Evolutionary conservation across 2,888 invertebrate genomes (phyloP), one percentile per base, ranked within the genome.

Genomic region (Morpho achilles): DNA sequence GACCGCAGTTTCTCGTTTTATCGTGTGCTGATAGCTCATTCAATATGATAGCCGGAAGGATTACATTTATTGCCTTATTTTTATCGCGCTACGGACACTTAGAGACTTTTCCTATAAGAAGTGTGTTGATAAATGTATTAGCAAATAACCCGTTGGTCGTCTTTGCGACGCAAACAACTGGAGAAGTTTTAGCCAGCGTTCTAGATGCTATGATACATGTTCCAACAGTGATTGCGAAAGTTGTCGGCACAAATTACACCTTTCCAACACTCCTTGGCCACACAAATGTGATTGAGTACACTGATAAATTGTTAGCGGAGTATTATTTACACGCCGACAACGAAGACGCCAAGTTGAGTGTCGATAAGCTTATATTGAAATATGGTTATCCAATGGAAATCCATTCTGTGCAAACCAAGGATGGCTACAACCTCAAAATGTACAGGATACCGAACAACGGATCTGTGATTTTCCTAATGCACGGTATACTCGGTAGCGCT

Each of bases 401-500:
- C 8, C 76, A 84, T 50, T 60, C 68, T 6, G 79, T 82, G 0
- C 50, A 62, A 3, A 84, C 87, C 0, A 73, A 75, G 41, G 87
- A 87, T 48, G 81, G 82, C 8, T 84, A 82, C 53, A 54, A 77
- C 7, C 65, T 87, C 7, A 67, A 68, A 0, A 16, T 87, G 66
- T 75, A 76, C 56, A 71, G 87, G 45, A 84, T 86, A 48, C 82
- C 82, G 0, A 65, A 72, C 4, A 71, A 76, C 8, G 84, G 82
- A 0, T 64, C 80, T 1, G 68, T 69, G 0, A 77, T 84, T 2
- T 79, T 87, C 44, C 73, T 86, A 1, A 84, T 85, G 82, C 87
- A 87, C 54, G 87, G 87, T 0, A 48, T 87, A 43, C 61, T 81
- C 5, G 79, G 80, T 0, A 80, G 84, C 62, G 74, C 85, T 1